A percentile compares a stretch with the other conserved stretches of the same genome.
These are phyloP conservation scores for Nomada lathburiana DNA, from an alignment of 2,888 invertebrate genomes.

Conservation along the genomic window DNA sequence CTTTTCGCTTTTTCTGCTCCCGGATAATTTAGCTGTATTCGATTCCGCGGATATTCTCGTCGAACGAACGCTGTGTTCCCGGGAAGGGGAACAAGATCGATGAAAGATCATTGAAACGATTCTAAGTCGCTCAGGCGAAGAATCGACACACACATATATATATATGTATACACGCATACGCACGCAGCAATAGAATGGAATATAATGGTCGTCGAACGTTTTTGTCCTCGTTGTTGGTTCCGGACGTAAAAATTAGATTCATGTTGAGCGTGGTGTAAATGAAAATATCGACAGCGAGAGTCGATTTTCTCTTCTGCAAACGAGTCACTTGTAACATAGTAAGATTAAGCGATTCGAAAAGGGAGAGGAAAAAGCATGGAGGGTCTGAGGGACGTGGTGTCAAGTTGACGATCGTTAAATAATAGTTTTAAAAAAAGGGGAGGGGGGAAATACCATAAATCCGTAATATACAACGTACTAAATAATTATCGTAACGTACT, in stretches of 20 bases:
- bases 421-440: not conserved
- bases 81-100: not conserved
- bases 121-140: not conserved
- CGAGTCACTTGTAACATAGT: slow-evolving; percentile 32
- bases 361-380: not conserved
- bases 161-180: not conserved
- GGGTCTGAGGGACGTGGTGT: not conserved
- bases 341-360: not conserved
- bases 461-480: slow-evolving; percentile 36
- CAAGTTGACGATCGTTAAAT: not conserved
- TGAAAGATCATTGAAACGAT: slow-evolving; percentile 28
- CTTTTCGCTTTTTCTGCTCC: not conserved
- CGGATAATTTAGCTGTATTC: not conserved
- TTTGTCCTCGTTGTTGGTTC: slow-evolving; percentile 46
- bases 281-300: slow-evolving; percentile 23
- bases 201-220: slow-evolving; percentile 25
- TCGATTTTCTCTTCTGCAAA: slow-evolving; percentile 53
- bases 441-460: slow-evolving; percentile 27
- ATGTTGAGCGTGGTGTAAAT: slow-evolving; percentile 25
- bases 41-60: slow-evolving; percentile 20
- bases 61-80: slow-evolving; percentile 15
- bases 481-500: slow-evolving; percentile 43
- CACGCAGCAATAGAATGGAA: slow-evolving; percentile 41
- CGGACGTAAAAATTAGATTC: slow-evolving; percentile 39
- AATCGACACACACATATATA: not conserved